These are phyloP conservation scores for Adelges cooleyi DNA, from an alignment of 1,140 invertebrate species.

Conservation along the genomic window DNA sequence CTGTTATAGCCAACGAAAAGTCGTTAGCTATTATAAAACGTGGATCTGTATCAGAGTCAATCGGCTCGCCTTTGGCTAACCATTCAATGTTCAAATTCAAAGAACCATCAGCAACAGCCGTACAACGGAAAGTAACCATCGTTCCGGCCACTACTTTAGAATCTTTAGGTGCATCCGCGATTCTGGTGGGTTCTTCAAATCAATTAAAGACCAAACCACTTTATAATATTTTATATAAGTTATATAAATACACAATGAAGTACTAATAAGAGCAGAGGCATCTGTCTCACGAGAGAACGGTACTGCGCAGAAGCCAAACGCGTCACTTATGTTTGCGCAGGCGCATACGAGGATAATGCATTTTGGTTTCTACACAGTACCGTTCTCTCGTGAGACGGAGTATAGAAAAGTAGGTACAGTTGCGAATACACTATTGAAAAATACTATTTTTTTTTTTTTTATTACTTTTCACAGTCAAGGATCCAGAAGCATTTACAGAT, in stretches of 20 bases:
- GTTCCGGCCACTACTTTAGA: conserved; percentile 83
- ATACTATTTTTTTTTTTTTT: too few relatives aligned
- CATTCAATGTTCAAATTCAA: conserved; percentile 73
- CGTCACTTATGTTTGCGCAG: too few relatives aligned
- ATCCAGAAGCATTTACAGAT: conserved; percentile 58
- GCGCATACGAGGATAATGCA: too few relatives aligned
- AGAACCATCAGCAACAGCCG: conserved; percentile 72
- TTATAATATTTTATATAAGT: conserved; percentile 29
- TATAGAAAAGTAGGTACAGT: too few relatives aligned
- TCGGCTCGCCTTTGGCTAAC: conserved; percentile 69
- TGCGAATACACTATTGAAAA: too few relatives aligned
- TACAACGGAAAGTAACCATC: conserved; percentile 84
- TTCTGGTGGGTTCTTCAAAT: conserved; percentile 50
- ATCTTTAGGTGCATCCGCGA: conserved; percentile 73
- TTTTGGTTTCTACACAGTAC: too few relatives aligned
- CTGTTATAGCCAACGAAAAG: conserved; percentile 85
- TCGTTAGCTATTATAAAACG: conserved; percentile 72
- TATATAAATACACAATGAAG: too few relatives aligned
- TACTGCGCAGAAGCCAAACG: too few relatives aligned
- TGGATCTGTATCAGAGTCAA: conserved; percentile 78
- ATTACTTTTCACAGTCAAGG: conserved; percentile 66
- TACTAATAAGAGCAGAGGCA: too few relatives aligned
- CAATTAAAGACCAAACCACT: neutral
- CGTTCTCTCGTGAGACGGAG: too few relatives aligned
- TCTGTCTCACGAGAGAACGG: too few relatives aligned